Evolutionary conservation across 2,888 invertebrate species (phyloP).

Genomic region (Athalia circularis): DNA sequence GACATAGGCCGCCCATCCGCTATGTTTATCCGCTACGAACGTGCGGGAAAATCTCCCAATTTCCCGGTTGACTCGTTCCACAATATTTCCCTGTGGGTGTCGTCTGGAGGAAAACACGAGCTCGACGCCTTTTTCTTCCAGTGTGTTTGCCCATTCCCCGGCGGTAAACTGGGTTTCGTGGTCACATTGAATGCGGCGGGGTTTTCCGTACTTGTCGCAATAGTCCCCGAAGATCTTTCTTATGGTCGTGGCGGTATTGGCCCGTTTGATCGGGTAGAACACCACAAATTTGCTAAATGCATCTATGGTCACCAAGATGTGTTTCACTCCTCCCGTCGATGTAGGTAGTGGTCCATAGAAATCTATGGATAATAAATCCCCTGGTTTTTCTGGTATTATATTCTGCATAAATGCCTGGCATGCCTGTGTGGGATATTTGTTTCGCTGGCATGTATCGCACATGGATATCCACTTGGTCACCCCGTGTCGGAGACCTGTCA

Average conservation of each 20-base stretch:
- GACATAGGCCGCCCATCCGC: constrained; percentile 15
- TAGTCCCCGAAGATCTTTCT: too few relatives aligned
- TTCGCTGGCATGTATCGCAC: too few relatives aligned
- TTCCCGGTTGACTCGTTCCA: constrained; percentile 24
- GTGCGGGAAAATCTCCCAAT: constrained; percentile 24
- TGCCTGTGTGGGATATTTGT: too few relatives aligned
- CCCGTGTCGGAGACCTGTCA: not conserved
- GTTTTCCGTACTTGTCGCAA: too few relatives aligned
- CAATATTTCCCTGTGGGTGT: constrained; percentile 14
- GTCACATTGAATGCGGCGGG: too few relatives aligned
- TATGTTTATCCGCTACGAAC: constrained; percentile 18
- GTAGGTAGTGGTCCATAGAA: constrained; percentile 22
- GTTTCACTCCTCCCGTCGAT: not conserved
- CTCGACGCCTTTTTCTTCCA: not conserved
- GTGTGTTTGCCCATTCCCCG: constrained; percentile 1
- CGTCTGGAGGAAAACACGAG: constrained; percentile 16
- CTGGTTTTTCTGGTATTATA: too few relatives aligned
- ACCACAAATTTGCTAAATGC: constrained; percentile 11
- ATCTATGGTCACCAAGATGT: constrained; percentile 8
- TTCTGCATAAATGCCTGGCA: too few relatives aligned
- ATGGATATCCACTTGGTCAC: not conserved
- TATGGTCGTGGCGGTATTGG: not conserved
- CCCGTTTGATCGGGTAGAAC: constrained; percentile 3
- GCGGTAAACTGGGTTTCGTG: constrained; percentile 33
- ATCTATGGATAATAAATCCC: constrained; percentile 25